phyloP scores from a whole-genome alignment of 2,797 vertebrate genomes.

The Hypotaenidia okinawae region DNA sequence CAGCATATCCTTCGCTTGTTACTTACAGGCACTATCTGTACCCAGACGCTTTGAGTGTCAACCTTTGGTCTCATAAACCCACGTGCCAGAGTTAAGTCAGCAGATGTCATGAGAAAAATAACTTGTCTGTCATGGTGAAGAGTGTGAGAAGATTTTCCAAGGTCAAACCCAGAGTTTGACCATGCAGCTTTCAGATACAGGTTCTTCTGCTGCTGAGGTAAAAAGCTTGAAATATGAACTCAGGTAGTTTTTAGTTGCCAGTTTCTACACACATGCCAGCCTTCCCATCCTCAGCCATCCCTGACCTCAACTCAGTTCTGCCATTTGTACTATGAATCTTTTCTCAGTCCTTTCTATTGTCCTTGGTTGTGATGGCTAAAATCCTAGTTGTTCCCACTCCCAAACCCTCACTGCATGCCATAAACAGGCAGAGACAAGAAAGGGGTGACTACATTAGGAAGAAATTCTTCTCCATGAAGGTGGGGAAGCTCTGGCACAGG shows the following conservation, averaged over 20 bases:
- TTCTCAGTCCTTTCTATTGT: not conserved
- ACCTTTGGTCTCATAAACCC: not conserved
- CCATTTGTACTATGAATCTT: not conserved
- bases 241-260: not conserved
- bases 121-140: not conserved
- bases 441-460: not conserved
- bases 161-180: not conserved
- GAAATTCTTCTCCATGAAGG: too few relatives aligned
- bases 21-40: not conserved
- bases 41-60: not conserved
- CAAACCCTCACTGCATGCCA: not conserved
- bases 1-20: not conserved
- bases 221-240: not conserved
- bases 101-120: not conserved
- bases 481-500: too few relatives aligned
- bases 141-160: not conserved
- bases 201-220: not conserved
- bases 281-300: not conserved
- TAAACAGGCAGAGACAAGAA: not conserved
- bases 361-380: not conserved
- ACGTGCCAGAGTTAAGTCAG: not conserved
- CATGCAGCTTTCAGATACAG: not conserved
- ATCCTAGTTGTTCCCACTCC: too few relatives aligned
- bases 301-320: not conserved
- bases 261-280: rapidly evolving